These are phyloP conservation scores for Pseudococcus jackbeardsleyi DNA, from an alignment of 2,888 invertebrate species.

Conservation along the genomic window DNA sequence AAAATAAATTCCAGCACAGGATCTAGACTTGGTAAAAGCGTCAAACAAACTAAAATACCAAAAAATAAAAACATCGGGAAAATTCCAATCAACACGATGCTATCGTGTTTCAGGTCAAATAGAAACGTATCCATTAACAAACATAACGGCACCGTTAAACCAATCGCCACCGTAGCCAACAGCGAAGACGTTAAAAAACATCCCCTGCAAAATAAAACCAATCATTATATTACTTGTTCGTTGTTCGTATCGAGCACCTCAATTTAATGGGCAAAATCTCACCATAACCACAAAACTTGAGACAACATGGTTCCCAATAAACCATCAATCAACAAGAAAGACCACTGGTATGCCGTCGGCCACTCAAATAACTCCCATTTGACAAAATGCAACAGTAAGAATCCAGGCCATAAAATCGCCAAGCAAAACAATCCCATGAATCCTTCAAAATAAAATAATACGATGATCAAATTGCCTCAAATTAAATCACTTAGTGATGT, in stretches of 20 bases:
- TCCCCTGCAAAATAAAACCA: slow-evolving; percentile 77
- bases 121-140: slow-evolving; percentile 55
- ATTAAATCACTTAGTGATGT: background rate
- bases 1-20: slow-evolving; percentile 35
- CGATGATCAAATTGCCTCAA: background rate
- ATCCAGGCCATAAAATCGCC: slow-evolving; percentile 89
- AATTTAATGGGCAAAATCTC: slow-evolving; percentile 68
- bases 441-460: slow-evolving; percentile 73
- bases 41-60: slow-evolving; percentile 56
- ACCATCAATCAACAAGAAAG: slow-evolving; percentile 85
- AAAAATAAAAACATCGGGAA: slow-evolving; percentile 59
- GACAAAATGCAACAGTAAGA: slow-evolving; percentile 87
- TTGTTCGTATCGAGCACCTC: background rate
- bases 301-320: slow-evolving; percentile 91
- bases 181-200: slow-evolving; percentile 93
- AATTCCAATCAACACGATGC: slow-evolving; percentile 54
- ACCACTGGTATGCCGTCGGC: slow-evolving; percentile 86
- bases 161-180: slow-evolving; percentile 88
- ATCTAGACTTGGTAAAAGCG: slow-evolving; percentile 57
- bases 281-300: slow-evolving; percentile 95
- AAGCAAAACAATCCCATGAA: slow-evolving; percentile 94
- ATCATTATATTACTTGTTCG: no score
- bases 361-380: slow-evolving; percentile 87
- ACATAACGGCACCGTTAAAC: slow-evolving; percentile 87
- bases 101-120: slow-evolving; percentile 62